These are phyloP conservation scores for Rhabdornis inornatus DNA, from an alignment of 2,113 vertebrate genomes.

Conservation along the genomic window DNA sequence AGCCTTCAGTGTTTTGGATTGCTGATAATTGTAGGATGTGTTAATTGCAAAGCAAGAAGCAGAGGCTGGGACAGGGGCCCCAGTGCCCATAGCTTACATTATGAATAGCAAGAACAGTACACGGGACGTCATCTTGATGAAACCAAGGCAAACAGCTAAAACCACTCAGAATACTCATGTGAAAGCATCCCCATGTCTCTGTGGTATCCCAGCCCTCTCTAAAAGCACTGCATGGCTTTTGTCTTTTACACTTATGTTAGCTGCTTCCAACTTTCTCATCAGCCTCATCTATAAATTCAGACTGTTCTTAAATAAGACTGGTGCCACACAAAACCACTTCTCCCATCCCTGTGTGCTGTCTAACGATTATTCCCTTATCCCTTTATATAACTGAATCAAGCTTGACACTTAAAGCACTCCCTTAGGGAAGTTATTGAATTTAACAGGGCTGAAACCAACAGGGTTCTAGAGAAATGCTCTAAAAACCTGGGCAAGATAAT, in stretches of 20 bases:
- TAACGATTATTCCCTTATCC: slow-evolving; percentile 48
- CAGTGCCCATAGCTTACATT: background rate
- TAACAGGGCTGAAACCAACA: slow-evolving; percentile 49
- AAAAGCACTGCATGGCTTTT: slow-evolving; percentile 8
- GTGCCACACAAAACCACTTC: slow-evolving; percentile 44
- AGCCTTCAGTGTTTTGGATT: background rate
- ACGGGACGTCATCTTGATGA: background rate
- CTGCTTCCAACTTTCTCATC: slow-evolving; percentile 37
- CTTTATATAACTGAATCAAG: slow-evolving; percentile 56
- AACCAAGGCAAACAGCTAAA: slow-evolving; percentile 40
- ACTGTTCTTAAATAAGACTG: slow-evolving; percentile 48
- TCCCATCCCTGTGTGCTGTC: background rate
- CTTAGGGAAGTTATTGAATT: slow-evolving; percentile 60
- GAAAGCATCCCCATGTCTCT: background rate
- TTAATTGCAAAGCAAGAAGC: background rate
- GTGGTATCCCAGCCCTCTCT: background rate
- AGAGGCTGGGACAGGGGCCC: background rate
- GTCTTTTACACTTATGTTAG: background rate
- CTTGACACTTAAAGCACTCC: slow-evolving; percentile 58
- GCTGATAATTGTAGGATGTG: background rate
- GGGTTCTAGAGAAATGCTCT: slow-evolving; percentile 27
- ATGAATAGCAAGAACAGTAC: background rate
- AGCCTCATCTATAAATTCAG: slow-evolving; percentile 50
- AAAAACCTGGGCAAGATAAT: slow-evolving; percentile 1
- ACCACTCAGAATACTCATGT: background rate